Percentiles rank a stretch among this genome's conserved stretches.
Evolutionary conservation across 2,113 vertebrate species (phyloP).

Genomic region (Sula dactylatra): DNA sequence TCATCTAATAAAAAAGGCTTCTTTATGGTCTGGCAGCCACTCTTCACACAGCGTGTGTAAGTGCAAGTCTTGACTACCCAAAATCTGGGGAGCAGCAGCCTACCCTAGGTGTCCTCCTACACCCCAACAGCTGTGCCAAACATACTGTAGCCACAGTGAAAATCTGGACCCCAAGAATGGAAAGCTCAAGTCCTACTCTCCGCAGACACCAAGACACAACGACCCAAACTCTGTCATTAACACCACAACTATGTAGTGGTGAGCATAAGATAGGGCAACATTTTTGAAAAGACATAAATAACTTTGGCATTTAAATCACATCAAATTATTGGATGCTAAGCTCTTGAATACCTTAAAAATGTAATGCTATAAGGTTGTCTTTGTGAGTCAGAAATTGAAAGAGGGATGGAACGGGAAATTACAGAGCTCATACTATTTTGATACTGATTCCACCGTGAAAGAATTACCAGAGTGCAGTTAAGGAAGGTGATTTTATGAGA

Average conservation of each 20-base stretch:
- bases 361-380: neutral
- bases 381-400: neutral
- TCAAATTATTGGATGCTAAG: neutral
- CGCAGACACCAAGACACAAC: accelerated
- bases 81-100: neutral
- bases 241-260: neutral
- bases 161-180: neutral
- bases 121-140: neutral
- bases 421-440: neutral
- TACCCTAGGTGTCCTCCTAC: neutral
- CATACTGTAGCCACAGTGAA: neutral
- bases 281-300: neutral
- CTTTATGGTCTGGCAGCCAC: neutral
- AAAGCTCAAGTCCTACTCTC: neutral
- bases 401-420: neutral
- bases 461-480: neutral
- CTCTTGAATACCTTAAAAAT: neutral
- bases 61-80: neutral
- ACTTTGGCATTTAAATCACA: neutral
- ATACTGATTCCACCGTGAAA: neutral
- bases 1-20: neutral
- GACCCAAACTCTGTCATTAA: neutral
- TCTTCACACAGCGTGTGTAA: neutral
- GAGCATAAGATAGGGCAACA: accelerated
- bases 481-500: neutral